These are phyloP conservation scores for Philypnodon macrostomus DNA, from an alignment of 2,797 vertebrate genomes.

Conservation along the genomic window DNA sequence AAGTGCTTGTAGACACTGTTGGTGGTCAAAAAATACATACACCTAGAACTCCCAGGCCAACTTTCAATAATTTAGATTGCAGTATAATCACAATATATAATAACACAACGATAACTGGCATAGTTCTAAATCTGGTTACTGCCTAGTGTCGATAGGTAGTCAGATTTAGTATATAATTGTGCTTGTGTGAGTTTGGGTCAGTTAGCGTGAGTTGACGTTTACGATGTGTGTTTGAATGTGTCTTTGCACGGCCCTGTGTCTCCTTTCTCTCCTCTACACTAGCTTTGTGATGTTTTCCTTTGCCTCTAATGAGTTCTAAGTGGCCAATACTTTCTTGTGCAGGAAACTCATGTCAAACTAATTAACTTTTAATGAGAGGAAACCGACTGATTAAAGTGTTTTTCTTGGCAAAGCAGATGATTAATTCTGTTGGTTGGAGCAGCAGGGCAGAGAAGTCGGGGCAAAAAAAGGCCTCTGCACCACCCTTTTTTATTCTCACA, in stretches of 20 bases:
- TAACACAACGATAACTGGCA: not conserved
- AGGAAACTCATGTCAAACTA: conserved; percentile 86
- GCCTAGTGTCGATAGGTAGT: not conserved
- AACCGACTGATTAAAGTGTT: conserved; percentile 89
- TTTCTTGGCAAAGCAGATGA: conserved; percentile 83
- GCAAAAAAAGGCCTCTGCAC: conserved; percentile 61
- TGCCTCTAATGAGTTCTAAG: conserved; percentile 83
- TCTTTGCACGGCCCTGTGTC: conserved; percentile 31
- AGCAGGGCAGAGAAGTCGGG: conserved; percentile 60
- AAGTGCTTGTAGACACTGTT: no score
- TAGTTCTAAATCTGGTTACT: no score
- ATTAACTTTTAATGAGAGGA: conserved; percentile 90
- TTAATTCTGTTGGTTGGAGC: conserved; percentile 82
- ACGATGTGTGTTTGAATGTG: conserved; percentile 19
- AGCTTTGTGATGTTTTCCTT: conserved; percentile 79
- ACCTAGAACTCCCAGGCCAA: no score
- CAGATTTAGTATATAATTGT: conserved; percentile 7
- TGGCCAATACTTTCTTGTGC: conserved; percentile 81
- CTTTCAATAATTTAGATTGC: no score
- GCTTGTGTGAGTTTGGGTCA: conserved; percentile 35
- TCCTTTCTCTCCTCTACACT: conserved; percentile 54
- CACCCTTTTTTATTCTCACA: conserved; percentile 13
- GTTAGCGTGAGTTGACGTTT: conserved; percentile 32
- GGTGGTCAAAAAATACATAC: no score
- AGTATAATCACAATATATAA: no score